Percentiles rank a stretch among this genome's conserved stretches.
phyloP scores from a whole-genome alignment of 2,888 invertebrate genomes.

The Agrilus biguttatus region DNA sequence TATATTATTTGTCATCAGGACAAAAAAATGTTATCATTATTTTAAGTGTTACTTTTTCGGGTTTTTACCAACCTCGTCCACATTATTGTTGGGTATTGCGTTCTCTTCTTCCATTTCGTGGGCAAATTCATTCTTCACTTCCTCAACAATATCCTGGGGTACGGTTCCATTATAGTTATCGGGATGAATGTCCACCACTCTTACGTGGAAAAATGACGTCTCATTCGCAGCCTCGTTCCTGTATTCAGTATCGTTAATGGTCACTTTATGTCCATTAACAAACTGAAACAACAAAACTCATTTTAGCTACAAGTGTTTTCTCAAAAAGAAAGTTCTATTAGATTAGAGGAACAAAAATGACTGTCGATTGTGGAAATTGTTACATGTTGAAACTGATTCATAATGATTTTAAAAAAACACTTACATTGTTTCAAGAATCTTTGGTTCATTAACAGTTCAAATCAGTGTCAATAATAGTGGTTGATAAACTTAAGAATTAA shows the following conservation, averaged over 20 bases:
- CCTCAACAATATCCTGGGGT: conserved; percentile 8
- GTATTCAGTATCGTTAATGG: conserved; percentile 39
- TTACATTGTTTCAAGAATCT: too few relatives aligned
- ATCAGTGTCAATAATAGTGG: too few relatives aligned
- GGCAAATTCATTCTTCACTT: conserved; percentile 19
- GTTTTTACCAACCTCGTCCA: conserved; percentile 24
- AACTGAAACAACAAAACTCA: conserved; percentile 37
- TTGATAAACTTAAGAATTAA: too few relatives aligned
- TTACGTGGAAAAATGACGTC: conserved; percentile 30
- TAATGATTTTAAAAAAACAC: too few relatives aligned
- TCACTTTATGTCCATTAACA: conserved; percentile 37
- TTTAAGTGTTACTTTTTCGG: conserved; percentile 20
- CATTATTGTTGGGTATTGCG: conserved; percentile 21
- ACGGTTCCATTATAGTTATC: conserved; percentile 8
- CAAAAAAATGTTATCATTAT: too few relatives aligned
- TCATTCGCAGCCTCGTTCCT: conserved; percentile 25
- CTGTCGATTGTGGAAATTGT: too few relatives aligned
- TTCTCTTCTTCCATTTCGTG: conserved; percentile 17
- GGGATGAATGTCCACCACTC: conserved; percentile 34
- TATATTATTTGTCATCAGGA: too few relatives aligned
- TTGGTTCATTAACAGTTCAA: too few relatives aligned
- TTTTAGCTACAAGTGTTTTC: too few relatives aligned
- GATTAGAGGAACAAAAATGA: too few relatives aligned
- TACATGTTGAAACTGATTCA: too few relatives aligned
- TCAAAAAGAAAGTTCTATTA: too few relatives aligned